Conservation (phyloP, 2,113 vertebrate species). For the Odocoileus hemionus region DNA sequence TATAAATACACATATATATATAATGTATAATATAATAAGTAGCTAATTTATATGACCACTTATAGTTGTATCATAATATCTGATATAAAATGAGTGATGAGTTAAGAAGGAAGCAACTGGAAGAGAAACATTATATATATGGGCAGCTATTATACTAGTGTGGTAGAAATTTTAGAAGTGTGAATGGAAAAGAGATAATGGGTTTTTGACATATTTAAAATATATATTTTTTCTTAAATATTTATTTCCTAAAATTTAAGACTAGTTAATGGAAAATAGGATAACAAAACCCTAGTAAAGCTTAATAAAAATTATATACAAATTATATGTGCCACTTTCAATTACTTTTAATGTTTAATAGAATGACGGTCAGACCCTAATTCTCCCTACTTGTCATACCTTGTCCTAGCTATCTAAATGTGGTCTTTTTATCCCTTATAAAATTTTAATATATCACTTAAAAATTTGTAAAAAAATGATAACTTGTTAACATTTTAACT, state of each 20-base stretch:
- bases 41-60: background rate
- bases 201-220: background rate
- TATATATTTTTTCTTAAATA: background rate
- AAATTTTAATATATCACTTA: background rate
- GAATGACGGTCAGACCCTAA: background rate
- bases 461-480: background rate
- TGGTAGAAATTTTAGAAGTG: background rate
- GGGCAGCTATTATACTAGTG: background rate
- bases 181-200: background rate
- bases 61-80: background rate
- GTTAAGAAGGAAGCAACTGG: background rate
- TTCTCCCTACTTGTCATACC: background rate
- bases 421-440: background rate
- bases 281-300: background rate
- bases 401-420: background rate
- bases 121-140: background rate
- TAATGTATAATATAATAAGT: background rate
- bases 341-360: background rate
- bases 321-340: background rate
- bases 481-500: background rate
- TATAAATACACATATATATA: background rate
- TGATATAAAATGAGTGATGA: background rate
- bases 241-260: background rate
- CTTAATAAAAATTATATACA: background rate
- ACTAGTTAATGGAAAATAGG: background rate